Evolutionary conservation across 2,888 invertebrate species (phyloP).

Genomic region (Aplocera efformata): DNA sequence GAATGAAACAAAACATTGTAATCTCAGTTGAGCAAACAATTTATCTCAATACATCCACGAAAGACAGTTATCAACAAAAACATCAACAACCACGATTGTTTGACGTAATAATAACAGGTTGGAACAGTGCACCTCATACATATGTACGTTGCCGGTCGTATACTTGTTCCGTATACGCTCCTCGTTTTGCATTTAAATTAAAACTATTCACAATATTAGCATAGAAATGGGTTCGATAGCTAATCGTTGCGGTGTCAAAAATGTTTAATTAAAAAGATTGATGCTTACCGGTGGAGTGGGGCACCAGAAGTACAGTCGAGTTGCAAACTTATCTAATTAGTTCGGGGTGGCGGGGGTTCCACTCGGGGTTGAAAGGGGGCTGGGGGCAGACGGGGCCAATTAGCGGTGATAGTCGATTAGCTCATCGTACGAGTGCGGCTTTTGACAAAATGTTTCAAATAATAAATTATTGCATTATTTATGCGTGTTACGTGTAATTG

Average conservation of each 20-base stretch:
- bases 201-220: slow-evolving; percentile 63
- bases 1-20: no score
- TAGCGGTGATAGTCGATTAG: slow-evolving; percentile 81
- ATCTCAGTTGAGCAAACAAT: no score
- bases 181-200: slow-evolving; percentile 58
- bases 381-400: slow-evolving; percentile 61
- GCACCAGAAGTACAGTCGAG: slow-evolving; percentile 77
- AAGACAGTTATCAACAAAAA: slow-evolving; percentile 9
- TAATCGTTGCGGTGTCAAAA: slow-evolving; percentile 78
- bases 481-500: slow-evolving; percentile 61
- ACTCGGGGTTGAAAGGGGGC: slow-evolving; percentile 14
- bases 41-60: no score
- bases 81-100: slow-evolving; percentile 11
- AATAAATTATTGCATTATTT: slow-evolving; percentile 69
- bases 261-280: slow-evolving; percentile 81
- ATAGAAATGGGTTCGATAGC: slow-evolving; percentile 71
- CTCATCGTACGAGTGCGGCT: slow-evolving; percentile 77
- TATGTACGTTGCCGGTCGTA: slow-evolving; percentile 11
- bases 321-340: slow-evolving; percentile 81
- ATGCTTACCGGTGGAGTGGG: slow-evolving; percentile 74
- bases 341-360: slow-evolving; percentile 48
- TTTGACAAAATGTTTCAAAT: slow-evolving; percentile 75
- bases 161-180: slow-evolving; percentile 8
- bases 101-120: slow-evolving; percentile 16
- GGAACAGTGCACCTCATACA: slow-evolving; percentile 14